Conservation (phyloP, 2,113 vertebrate genomes). For the Protobothrops flavoviridis region DNA sequence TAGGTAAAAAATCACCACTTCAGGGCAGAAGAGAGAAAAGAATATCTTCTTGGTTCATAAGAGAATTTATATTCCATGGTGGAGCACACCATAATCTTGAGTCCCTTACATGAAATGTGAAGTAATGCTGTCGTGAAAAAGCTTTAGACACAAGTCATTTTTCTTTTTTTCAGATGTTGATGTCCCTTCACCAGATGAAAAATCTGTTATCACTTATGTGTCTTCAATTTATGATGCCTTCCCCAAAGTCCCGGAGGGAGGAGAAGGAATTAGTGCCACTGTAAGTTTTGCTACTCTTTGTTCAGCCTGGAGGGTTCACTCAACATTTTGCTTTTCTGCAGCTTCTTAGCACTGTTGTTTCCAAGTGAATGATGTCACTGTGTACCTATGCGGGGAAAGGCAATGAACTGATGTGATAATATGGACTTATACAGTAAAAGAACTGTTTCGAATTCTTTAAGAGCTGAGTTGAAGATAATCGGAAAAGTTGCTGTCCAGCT, state of each 20-base stretch:
- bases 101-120: neutral
- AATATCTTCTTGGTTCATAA: neutral
- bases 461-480: neutral
- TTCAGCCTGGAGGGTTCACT: neutral
- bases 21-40: neutral
- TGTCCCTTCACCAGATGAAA: slow-evolving; percentile 94
- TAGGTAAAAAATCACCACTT: neutral
- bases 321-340: neutral
- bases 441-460: neutral
- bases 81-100: neutral
- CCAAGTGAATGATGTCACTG: too few relatives aligned
- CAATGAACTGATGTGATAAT: neutral
- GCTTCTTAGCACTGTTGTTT: neutral
- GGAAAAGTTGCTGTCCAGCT: neutral
- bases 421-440: neutral
- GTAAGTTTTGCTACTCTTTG: slow-evolving; percentile 67
- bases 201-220: slow-evolving; percentile 98
- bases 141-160: neutral
- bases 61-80: neutral
- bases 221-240: slow-evolving; percentile 99
- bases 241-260: slow-evolving; percentile 96
- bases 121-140: neutral
- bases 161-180: slow-evolving; percentile 83
- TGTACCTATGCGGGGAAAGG: neutral
- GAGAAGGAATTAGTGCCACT: slow-evolving; percentile 89